phyloP scores from a whole-genome alignment of 2,113 vertebrate genomes.

The Cebidichthys violaceus region DNA sequence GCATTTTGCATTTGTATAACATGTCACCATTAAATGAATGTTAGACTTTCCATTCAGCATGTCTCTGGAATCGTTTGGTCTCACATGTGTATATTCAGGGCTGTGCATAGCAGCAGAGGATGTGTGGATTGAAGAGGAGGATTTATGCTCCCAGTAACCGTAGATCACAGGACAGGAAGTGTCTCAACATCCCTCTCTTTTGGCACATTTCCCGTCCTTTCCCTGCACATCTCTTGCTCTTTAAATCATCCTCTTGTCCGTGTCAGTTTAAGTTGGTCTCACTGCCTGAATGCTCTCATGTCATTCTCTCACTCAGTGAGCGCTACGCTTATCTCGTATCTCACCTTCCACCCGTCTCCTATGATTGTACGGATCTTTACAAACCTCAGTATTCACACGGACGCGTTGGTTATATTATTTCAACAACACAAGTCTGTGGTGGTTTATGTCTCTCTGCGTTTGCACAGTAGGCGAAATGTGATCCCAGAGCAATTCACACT shows the following conservation, averaged over 20 bases:
- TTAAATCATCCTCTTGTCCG: slow-evolving; percentile 6
- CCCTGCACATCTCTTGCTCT: slow-evolving; percentile 8
- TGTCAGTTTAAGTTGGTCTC: slow-evolving; percentile 17
- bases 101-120: slow-evolving; percentile 36
- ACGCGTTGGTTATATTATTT: not conserved
- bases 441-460: slow-evolving; percentile 26
- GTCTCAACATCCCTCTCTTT: slow-evolving; percentile 27
- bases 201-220: slow-evolving; percentile 26
- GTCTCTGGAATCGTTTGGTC: slow-evolving; percentile 33
- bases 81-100: not conserved
- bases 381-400: not conserved
- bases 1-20: not conserved
- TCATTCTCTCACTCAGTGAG: not conserved
- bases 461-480: slow-evolving; percentile 15
- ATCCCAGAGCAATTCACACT: slow-evolving; percentile 36
- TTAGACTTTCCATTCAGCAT: not conserved
- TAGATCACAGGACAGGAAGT: slow-evolving; percentile 52
- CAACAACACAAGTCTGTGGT: not conserved
- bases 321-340: not conserved
- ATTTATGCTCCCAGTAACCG: slow-evolving; percentile 54
- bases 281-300: not conserved
- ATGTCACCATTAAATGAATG: not conserved
- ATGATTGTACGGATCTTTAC: not conserved
- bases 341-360: not conserved
- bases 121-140: slow-evolving; percentile 48